These are phyloP conservation scores for Astropecten irregularis DNA, from an alignment of 53 echinoderm and acorn worm genomes.

Conservation along the genomic window DNA sequence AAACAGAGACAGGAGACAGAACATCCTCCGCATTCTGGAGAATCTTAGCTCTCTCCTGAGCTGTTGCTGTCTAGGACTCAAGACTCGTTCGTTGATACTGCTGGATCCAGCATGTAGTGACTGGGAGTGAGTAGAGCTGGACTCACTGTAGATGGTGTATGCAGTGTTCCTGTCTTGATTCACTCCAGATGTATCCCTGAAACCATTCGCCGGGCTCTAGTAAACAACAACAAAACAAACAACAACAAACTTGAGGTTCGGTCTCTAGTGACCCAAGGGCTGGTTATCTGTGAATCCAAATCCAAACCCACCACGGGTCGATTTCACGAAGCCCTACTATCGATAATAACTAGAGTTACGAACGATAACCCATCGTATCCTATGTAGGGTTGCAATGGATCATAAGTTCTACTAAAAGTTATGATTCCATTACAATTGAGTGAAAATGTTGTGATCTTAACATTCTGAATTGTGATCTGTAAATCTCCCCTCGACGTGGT, in stretches of 20 bases:
- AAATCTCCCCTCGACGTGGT: too few species aligned
- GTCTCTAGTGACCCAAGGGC: too few species aligned
- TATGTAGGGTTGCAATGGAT: too few species aligned
- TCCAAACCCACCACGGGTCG: background rate
- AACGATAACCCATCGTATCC: too few species aligned
- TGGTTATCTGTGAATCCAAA: background rate
- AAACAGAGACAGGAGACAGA: conserved; percentile 88
- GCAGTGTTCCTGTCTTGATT: background rate
- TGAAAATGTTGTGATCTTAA: too few species aligned
- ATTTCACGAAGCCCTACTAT: too few species aligned
- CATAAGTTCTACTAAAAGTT: background rate
- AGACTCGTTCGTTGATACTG: background rate
- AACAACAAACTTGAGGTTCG: background rate
- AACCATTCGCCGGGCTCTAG: conserved; percentile 35
- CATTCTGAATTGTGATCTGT: too few species aligned
- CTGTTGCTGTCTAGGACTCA: background rate
- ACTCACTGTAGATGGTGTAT: conserved; percentile 25
- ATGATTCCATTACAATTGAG: too few species aligned
- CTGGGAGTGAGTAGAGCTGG: background rate
- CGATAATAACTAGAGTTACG: too few species aligned
- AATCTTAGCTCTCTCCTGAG: conserved; percentile 50
- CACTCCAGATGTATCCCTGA: background rate
- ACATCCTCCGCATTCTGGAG: conserved; percentile 82
- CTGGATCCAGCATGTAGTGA: background rate
- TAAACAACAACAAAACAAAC: background rate